Conservation (phyloP, 2,888 invertebrate species). For the Euclidia mi region DNA sequence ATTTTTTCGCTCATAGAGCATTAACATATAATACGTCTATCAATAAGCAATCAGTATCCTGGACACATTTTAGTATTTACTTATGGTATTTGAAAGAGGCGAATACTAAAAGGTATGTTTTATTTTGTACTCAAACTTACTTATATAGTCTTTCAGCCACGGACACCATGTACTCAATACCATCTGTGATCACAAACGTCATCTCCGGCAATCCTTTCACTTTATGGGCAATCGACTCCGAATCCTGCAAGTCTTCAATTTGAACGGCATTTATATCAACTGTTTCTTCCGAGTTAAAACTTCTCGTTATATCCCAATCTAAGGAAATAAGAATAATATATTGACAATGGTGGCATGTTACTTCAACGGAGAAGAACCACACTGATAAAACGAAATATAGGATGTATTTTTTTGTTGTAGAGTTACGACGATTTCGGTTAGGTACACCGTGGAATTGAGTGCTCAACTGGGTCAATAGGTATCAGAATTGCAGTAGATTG, state of each 20-base stretch:
- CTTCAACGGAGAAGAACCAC: no score
- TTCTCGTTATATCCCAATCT: conserved; percentile 17
- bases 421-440: no score
- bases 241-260: conserved; percentile 47
- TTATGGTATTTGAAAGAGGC: not conserved
- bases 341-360: no score
- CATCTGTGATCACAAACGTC: conserved; percentile 73
- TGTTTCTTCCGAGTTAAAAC: conserved; percentile 30
- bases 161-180: conserved; percentile 76
- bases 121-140: conserved; percentile 60
- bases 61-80: not conserved
- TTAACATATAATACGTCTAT: no score
- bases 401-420: no score
- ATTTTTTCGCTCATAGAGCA: no score
- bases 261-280: conserved; percentile 21
- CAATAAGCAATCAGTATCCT: no score
- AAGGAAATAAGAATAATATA: not conserved
- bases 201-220: conserved; percentile 75
- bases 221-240: conserved; percentile 66
- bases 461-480: no score
- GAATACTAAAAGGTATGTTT: not conserved
- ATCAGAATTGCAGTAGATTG: no score
- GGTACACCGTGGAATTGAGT: no score
- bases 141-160: conserved; percentile 75
- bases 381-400: no score